These are phyloP conservation scores for Dromas ardeola DNA, from an alignment of 2,113 vertebrate species.

Conservation along the genomic window DNA sequence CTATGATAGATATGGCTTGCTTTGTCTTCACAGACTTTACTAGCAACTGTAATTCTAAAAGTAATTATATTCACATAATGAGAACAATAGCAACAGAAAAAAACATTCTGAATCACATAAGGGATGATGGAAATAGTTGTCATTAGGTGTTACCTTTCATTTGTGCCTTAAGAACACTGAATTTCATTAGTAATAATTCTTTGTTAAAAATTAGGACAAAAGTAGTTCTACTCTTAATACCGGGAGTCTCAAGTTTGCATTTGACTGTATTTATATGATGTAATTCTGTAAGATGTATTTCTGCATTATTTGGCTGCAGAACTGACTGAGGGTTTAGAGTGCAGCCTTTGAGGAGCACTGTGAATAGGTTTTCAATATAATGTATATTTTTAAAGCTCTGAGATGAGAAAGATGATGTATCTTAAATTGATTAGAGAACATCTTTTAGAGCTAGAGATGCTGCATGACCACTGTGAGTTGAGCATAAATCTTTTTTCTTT, in stretches of 20 bases:
- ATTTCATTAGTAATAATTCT: neutral
- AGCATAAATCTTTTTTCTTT: constrained; percentile 54
- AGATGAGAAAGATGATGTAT: constrained; percentile 27
- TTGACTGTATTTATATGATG: neutral
- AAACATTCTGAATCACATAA: neutral
- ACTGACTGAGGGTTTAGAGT: neutral
- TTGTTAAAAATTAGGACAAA: neutral
- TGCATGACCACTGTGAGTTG: constrained; percentile 19
- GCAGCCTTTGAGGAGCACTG: neutral
- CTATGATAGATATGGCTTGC: fast-evolving
- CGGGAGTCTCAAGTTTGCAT: neutral
- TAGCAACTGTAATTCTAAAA: neutral
- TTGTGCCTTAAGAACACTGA: neutral
- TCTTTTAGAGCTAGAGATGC: constrained; percentile 46
- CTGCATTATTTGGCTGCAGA: neutral
- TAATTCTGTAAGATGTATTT: neutral
- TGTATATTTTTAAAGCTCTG: constrained; percentile 14
- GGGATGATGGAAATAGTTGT: neutral
- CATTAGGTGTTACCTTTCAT: neutral
- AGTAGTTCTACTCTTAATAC: neutral
- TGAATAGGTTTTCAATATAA: constrained; percentile 15
- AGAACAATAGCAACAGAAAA: neutral
- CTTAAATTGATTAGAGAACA: constrained; percentile 44
- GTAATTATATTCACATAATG: neutral
- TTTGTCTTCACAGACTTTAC: neutral